These are phyloP conservation scores for Zenarchopterus dispar DNA, from an alignment of 2,797 vertebrate species.

Conservation along the genomic window DNA sequence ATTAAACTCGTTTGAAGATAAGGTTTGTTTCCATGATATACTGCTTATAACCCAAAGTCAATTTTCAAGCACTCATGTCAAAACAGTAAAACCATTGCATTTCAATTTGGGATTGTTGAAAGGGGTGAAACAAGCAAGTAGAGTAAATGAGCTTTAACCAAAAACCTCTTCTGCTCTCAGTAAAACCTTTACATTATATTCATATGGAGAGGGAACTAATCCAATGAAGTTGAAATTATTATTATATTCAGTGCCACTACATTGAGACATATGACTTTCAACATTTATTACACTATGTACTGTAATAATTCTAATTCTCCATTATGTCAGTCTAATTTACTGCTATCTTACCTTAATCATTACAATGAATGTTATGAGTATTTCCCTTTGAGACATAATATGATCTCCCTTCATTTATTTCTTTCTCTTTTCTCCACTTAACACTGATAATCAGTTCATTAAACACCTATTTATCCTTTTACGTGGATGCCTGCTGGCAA, in stretches of 20 bases:
- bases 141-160: slow-evolving; percentile 17
- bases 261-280: slow-evolving; percentile 32
- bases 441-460: slow-evolving; percentile 34
- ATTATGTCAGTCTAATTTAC: slow-evolving; percentile 38
- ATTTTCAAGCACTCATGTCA: no score
- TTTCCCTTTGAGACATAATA: slow-evolving; percentile 30
- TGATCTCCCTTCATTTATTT: slow-evolving; percentile 18
- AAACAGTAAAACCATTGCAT: no score
- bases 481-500: slow-evolving; percentile 15
- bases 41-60: no score
- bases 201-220: slow-evolving; percentile 13
- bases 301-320: slow-evolving; percentile 39
- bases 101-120: not conserved
- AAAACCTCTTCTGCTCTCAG: slow-evolving; percentile 12
- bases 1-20: no score
- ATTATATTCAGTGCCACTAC: slow-evolving; percentile 22
- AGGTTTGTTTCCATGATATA: no score
- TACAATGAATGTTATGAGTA: slow-evolving; percentile 45
- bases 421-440: slow-evolving; percentile 10
- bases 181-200: slow-evolving; percentile 8
- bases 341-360: slow-evolving; percentile 1
- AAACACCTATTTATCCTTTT: slow-evolving; percentile 17
- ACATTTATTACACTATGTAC: slow-evolving; percentile 32
- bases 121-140: not conserved
- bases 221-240: slow-evolving; percentile 16